These are phyloP conservation scores for Philonicus albiceps DNA, from an alignment of 2,888 invertebrate species.

Conservation along the genomic window DNA sequence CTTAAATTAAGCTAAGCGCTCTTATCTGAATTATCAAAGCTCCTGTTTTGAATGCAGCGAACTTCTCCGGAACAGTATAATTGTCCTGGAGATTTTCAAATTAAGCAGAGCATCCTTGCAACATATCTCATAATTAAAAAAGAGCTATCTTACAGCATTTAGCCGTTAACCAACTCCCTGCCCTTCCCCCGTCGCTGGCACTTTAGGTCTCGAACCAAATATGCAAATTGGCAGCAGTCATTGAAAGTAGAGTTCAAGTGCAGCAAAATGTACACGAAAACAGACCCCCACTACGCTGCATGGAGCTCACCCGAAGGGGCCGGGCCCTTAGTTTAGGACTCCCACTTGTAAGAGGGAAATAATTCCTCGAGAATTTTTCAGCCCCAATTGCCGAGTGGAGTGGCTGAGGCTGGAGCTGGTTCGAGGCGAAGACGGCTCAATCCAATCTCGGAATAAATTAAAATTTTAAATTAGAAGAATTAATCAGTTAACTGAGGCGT, in stretches of 20 bases:
- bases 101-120: not conserved
- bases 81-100: not conserved
- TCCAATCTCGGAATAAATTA: constrained; percentile 46
- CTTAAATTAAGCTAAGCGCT: not conserved
- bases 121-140: not conserved
- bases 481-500: constrained; percentile 46
- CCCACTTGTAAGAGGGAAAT: constrained; percentile 11
- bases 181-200: not conserved
- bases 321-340: not conserved
- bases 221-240: not conserved
- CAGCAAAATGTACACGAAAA: not conserved
- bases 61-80: not conserved
- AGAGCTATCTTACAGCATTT: not conserved
- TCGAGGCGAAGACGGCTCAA: constrained; percentile 31
- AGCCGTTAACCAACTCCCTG: not conserved
- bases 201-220: not conserved
- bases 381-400: not conserved
- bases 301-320: not conserved
- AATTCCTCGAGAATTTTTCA: constrained; percentile 11
- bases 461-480: constrained; percentile 47
- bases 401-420: not conserved
- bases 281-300: not conserved
- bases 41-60: not conserved
- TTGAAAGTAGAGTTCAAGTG: not conserved
- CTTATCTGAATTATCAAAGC: not conserved